Evolutionary conservation across 2,888 invertebrate genomes (phyloP), one percentile per base, ranked within the genome.

Genomic region (Hesperia comma): DNA sequence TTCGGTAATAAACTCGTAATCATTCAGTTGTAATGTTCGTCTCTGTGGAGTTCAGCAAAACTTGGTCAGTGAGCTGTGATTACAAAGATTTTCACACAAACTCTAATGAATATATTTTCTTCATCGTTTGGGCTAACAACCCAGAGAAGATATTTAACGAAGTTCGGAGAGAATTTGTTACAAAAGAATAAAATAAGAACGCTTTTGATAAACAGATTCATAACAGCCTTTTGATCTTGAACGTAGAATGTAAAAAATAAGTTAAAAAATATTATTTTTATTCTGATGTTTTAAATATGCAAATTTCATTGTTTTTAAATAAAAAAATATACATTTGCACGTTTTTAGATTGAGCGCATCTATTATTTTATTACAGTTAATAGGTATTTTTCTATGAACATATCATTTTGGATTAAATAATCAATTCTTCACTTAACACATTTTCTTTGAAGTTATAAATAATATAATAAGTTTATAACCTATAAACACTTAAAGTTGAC

Each of bases 11-110:
- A 49, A 49, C 19, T 12, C 49, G 37, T 37, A 37, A 33, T 32
- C 32, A 32, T 12, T 56, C 33, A 21, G 14, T 21, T 57, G 81
- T 76, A 74, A 76, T 80, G 78, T 79, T 79, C 77, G 82, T 81
- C 82, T 19, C 19, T 10, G 77, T 80, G 72, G 37, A 12, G 75
- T 43, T 53, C 32, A 43, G 58, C n/a, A 51, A n/a, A 63, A 74
- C 64, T 67, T 73, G 74, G 60, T 69, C 74, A 75, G 70, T 74
- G 73, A 74, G 73, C 71, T 62, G 68, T 68, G 53, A 61, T 40
- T 14, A 19, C 40, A 57, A 49, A 49, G 49, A 40, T 53, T 61
- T 64, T 66, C 57, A 63, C 57, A 63, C 61, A 21, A 53, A 41
- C 53, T 53, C 19, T 53, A 51, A 53, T 53, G 19, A 46, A 57